Percentiles rank a stretch among this genome's conserved stretches.
Conservation (phyloP, 2,113 vertebrate species). For the Rhegmatorhina hoffmannsi region DNA sequence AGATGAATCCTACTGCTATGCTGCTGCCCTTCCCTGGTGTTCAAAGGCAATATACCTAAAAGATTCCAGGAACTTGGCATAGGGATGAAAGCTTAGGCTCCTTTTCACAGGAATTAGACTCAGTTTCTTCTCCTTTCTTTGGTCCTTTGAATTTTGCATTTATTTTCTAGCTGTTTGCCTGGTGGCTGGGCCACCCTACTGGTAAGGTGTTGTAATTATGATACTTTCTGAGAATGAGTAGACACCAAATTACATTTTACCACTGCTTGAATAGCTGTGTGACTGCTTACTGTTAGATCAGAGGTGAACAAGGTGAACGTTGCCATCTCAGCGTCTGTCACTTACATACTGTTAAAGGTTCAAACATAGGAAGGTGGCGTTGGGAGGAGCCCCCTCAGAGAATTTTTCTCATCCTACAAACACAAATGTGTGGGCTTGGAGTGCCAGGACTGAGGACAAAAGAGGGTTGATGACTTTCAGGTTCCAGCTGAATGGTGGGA, state of each 20-base stretch:
- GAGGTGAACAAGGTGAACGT: not conserved
- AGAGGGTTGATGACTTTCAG: too few species aligned
- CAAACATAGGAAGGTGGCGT: too few species aligned
- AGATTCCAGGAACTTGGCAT: not conserved
- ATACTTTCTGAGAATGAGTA: fast-evolving
- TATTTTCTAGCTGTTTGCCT: not conserved
- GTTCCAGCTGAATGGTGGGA: too few species aligned
- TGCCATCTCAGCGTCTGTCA: not conserved
- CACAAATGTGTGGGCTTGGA: too few species aligned
- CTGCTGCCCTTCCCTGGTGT: not conserved
- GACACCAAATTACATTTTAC: not conserved
- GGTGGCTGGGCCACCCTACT: not conserved
- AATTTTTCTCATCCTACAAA: too few species aligned
- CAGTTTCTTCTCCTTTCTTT: not conserved
- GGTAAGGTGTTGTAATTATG: not conserved
- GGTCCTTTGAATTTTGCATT: not conserved
- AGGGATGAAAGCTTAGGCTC: not conserved
- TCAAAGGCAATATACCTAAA: not conserved
- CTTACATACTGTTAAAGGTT: not conserved
- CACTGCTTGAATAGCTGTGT: not conserved
- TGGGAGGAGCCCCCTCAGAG: too few species aligned
- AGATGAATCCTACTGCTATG: not conserved
- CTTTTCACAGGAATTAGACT: not conserved
- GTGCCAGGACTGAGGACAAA: too few species aligned
- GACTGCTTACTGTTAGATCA: not conserved